Evolutionary conservation across 1,140 invertebrate genomes (phyloP).

Genomic region (Sycobia sp.): DNA sequence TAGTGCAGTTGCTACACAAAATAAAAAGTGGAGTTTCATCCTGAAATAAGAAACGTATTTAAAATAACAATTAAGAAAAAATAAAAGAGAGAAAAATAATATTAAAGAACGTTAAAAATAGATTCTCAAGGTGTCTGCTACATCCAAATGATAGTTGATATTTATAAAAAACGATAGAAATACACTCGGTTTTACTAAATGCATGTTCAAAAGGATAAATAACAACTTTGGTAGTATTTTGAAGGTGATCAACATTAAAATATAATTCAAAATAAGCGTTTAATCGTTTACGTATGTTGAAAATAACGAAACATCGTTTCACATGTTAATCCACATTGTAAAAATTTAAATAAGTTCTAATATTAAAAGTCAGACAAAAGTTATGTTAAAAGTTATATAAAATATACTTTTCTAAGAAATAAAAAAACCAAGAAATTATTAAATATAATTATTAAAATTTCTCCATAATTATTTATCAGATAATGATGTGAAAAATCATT

Average conservation of each 20-base stretch:
- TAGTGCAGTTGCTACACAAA: constrained; percentile 47
- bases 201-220: not conserved
- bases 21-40: constrained; percentile 53
- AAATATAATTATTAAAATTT: too few species aligned
- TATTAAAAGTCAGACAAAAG: not conserved
- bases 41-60: constrained; percentile 43
- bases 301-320: not conserved
- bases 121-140: too few species aligned
- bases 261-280: constrained; percentile 13
- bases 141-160: too few species aligned
- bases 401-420: not conserved
- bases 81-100: not conserved
- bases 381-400: not conserved
- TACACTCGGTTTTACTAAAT: not conserved
- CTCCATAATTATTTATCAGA: too few species aligned
- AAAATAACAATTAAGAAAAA: not conserved
- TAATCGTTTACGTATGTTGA: constrained; percentile 24
- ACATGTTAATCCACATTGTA: not conserved
- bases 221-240: not conserved
- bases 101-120: too few species aligned
- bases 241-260: not conserved
- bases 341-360: not conserved
- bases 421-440: not conserved
- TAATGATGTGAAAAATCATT: too few species aligned
- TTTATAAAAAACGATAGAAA: not conserved